Evolutionary conservation across 2,113 vertebrate species (phyloP), one percentile per base, ranked within the genome.

Genomic region (Notarius quadriscutis): DNA sequence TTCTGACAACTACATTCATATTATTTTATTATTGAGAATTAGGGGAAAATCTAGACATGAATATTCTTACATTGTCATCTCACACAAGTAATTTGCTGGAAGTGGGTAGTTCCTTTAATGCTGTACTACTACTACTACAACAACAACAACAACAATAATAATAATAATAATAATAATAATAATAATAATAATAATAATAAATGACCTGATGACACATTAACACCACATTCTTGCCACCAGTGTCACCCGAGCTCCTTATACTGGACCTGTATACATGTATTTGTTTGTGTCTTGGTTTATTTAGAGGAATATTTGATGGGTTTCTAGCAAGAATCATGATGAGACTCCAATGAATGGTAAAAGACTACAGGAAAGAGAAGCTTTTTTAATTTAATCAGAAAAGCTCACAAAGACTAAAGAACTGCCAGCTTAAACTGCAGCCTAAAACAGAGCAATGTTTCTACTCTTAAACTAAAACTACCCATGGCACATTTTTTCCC

Each of bases 131-230:
- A 41, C 41, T 41, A 41, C 34, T 41, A 41, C 41, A 4, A 41
- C 41, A 4, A 41, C 34, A 34, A 34, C 34, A 34, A 34, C 34
- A 34, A 4, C 2, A 41, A 4, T 0, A 41, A 4, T 41, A 41
- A 4, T 41, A 41, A 41, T 41, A 41, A 41, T 41, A 41, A 41
- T 41, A 41, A 41, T 41, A 41, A 2, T 69, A 58, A n/a, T 30
- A 30, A 30, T 30, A 30, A 30, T 30, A 30, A 30, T 30, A 30
- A 30, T 30, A 30, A 30, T 30, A 30, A 30, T 69, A 58, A n/a
- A 48, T 78, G 53, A 69, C 57, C 87, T 86, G 58, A 83, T 55
- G 82, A 87, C 62, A 72, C n/a, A 69, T 8, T 34, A 71, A 87
- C 50, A 75, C 25, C 53, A 57, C 25, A 11, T 27, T 67, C 17